phyloP scores from a whole-genome alignment of 2,888 invertebrate genomes.

The Synanthedon andrenaeformis region DNA sequence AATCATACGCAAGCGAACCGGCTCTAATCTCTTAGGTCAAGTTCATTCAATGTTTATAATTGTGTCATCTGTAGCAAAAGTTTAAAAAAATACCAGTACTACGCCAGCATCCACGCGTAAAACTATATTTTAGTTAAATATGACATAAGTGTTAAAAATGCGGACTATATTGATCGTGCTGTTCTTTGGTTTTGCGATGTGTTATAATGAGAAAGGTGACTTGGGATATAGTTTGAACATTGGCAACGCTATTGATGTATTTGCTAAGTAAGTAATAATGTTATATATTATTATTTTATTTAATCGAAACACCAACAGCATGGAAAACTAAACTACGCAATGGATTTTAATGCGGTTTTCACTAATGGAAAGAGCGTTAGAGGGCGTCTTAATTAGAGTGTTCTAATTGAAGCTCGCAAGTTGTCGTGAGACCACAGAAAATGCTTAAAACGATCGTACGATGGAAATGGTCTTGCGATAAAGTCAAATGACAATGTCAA shows the following conservation, averaged over 20 bases:
- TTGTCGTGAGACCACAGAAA: too few relatives aligned
- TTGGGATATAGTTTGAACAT: constrained; percentile 49
- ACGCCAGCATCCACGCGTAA: constrained; percentile 27
- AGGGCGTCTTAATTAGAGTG: too few relatives aligned
- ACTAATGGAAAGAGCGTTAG: too few relatives aligned
- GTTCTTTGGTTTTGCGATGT: constrained; percentile 29
- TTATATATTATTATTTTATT: too few relatives aligned
- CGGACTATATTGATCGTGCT: constrained; percentile 18
- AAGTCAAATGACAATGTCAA: too few relatives aligned
- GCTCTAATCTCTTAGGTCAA: constrained; percentile 59
- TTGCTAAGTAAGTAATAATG: constrained; percentile 51
- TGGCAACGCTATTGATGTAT: constrained; percentile 57
- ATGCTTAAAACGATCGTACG: too few relatives aligned
- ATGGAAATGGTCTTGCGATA: too few relatives aligned
- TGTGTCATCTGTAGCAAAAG: constrained; percentile 50
- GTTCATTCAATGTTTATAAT: constrained; percentile 49
- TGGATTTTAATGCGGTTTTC: too few relatives aligned
- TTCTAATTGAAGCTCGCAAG: too few relatives aligned
- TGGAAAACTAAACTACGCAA: too few relatives aligned
- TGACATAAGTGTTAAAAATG: constrained; percentile 16
- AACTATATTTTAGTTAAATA: constrained; percentile 13
- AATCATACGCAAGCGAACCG: background rate
- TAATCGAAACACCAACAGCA: too few relatives aligned
- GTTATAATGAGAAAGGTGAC: constrained; percentile 39
- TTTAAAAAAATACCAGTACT: constrained; percentile 50